Evolutionary conservation across 1,140 invertebrate genomes (phyloP).

Genomic region (Macrostomum lignano): DNA sequence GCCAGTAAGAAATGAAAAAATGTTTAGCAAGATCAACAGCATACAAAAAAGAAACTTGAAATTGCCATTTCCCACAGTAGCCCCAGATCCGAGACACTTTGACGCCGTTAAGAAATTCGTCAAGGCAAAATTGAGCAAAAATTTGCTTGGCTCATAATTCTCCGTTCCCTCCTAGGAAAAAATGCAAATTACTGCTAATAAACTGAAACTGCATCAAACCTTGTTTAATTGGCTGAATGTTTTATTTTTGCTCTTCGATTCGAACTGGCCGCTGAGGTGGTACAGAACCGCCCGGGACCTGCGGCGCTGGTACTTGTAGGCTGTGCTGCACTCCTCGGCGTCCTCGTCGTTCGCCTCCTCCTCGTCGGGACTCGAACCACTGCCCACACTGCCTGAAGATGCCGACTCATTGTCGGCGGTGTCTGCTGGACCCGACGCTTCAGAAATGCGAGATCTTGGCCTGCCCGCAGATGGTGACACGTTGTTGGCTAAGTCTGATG

Average conservation of each 20-base stretch:
- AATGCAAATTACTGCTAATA: neutral
- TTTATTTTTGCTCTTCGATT: conserved; percentile 57
- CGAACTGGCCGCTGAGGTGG: conserved; percentile 58
- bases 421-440: too few species aligned
- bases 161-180: neutral
- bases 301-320: conserved; percentile 50
- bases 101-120: neutral
- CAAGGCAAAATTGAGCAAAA: neutral
- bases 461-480: too few species aligned
- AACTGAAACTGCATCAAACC: neutral
- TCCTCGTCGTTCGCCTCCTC: conserved; percentile 11
- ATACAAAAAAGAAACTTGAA: neutral
- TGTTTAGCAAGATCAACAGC: too few species aligned
- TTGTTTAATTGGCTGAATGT: conserved; percentile 62
- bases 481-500: too few species aligned
- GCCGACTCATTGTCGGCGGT: too few species aligned
- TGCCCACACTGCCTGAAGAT: neutral
- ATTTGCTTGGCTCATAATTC: neutral
- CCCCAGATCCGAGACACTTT: neutral
- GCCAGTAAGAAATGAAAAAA: too few species aligned
- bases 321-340: conserved; percentile 41
- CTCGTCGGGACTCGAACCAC: neutral
- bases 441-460: too few species aligned
- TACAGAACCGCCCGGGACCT: conserved; percentile 73
- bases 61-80: neutral